Percentiles rank a stretch among this genome's conserved stretches.
Conservation (phyloP, 2,797 vertebrate species). For the Hyperoplus lanceolatus region DNA sequence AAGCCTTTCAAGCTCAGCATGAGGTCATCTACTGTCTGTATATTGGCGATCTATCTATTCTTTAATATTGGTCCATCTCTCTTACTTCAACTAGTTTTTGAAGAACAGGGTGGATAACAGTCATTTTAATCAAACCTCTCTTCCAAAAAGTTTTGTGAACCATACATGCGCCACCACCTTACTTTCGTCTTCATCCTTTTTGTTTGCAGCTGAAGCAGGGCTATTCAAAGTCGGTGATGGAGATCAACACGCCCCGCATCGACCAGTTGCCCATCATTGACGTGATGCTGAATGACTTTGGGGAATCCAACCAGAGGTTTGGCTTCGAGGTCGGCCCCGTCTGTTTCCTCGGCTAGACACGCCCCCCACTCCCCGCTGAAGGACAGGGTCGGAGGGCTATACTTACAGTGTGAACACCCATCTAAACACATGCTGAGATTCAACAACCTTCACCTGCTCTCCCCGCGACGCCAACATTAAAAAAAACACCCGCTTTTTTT, state of each 20-base stretch:
- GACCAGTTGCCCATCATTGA: slow-evolving; percentile 98
- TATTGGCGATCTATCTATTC: not conserved
- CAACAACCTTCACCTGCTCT: slow-evolving; percentile 66
- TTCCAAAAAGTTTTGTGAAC: not conserved
- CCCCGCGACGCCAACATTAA: slow-evolving; percentile 48
- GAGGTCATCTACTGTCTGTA: not conserved
- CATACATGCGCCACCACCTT: not conserved
- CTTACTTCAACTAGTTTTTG: not conserved
- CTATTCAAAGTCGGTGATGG: slow-evolving; percentile 93
- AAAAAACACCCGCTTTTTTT: slow-evolving; percentile 60
- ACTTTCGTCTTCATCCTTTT: slow-evolving; percentile 1
- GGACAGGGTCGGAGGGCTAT: slow-evolving; percentile 82
- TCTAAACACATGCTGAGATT: slow-evolving; percentile 62
- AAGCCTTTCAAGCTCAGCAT: not conserved
- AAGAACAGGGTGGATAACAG: not conserved
- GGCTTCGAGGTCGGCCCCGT: slow-evolving; percentile 98
- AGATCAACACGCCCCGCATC: slow-evolving; percentile 98
- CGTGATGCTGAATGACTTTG: slow-evolving; percentile 99
- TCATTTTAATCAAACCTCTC: not conserved
- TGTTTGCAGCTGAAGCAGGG: slow-evolving; percentile 91
- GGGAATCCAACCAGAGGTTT: slow-evolving; percentile 97
- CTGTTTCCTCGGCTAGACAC: slow-evolving; percentile 96
- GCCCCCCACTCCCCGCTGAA: slow-evolving; percentile 77
- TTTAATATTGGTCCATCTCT: too few relatives aligned
- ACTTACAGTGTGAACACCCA: slow-evolving; percentile 62